phyloP scores from a whole-genome alignment of 1,140 invertebrate species.

The Neotoxoptera formosana region DNA sequence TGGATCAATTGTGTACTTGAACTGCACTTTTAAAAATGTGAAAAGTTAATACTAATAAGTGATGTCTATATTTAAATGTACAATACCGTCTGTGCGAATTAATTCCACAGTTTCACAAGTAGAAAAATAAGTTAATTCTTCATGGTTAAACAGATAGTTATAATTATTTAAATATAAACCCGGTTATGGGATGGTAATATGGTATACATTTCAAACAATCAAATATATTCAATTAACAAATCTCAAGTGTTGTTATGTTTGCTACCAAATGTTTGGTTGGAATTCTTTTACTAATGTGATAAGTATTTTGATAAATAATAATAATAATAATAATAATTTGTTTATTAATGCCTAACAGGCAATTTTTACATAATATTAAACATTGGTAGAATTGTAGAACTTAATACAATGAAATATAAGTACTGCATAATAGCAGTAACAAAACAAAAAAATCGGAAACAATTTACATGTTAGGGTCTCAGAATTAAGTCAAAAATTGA shows the following conservation, averaged over 20 bases:
- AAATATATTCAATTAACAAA: not conserved
- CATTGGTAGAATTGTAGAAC: too few relatives aligned
- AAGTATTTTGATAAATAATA: not conserved
- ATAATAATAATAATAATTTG: not conserved
- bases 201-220: not conserved
- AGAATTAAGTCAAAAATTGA: too few relatives aligned
- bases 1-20: not conserved
- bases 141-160: not conserved
- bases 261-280: not conserved
- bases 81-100: not conserved
- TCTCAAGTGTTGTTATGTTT: not conserved
- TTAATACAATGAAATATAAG: too few relatives aligned
- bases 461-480: too few relatives aligned
- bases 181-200: not conserved
- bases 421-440: too few relatives aligned
- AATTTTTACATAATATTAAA: too few relatives aligned
- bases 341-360: not conserved
- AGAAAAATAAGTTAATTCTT: not conserved
- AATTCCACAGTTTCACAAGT: too few relatives aligned
- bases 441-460: too few relatives aligned
- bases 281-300: not conserved
- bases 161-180: not conserved
- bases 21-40: not conserved
- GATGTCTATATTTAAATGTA: not conserved
- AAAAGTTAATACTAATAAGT: not conserved